Base-by-base conservation (phyloP, 2,888 invertebrate species). In the Agrochola lota region DNA sequence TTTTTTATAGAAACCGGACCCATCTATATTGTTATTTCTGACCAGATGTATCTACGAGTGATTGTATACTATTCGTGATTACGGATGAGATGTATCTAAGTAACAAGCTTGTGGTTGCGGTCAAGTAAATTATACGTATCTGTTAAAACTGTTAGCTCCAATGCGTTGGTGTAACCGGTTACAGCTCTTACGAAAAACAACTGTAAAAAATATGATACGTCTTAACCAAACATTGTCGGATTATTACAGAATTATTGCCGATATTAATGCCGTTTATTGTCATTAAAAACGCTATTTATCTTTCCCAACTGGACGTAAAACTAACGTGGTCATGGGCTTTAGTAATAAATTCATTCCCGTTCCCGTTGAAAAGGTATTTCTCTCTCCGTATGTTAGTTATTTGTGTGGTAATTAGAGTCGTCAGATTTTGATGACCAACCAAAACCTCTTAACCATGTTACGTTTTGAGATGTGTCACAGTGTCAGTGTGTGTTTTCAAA, bases 161-260 rank as follows among this genome's bases (percentile, higher is more conserved):
- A 78, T 5, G 70, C 52, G 71, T 79, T 30, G 68, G 67, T 62
- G 30, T 26, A 71, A 84, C 84, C 74, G 63, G 84, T 83, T 74
- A 17, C 2, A 30, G 30, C n/a, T 59, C 43, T 74, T 84, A 71
- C 63, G 59, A 79, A 79, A 64, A 8, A 2, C 46, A 84, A 71
- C 71, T n/a, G 73, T 84, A 60, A 55, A 79, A 62, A 35, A 26
- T 52, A 52, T 40, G 43, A 57, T 57, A 43, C 12, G 52, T 57
- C 49, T 74, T 71, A 59, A n/a, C 8, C 49, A 52, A 55, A 46
- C 11, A 72, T 2, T 5, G n/a, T 30, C 43, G 11, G 57, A 43
- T 66, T 62, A 49, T 63, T 62, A 26, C 4, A 35, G 30, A 59
- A 59, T 63, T 64, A 77, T 77, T 71, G 46, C 30, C 26, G 52